Evolutionary conservation across 1,140 invertebrate species (phyloP), one percentile per base, ranked within the genome.

Genomic region (Cotesia typhae): DNA sequence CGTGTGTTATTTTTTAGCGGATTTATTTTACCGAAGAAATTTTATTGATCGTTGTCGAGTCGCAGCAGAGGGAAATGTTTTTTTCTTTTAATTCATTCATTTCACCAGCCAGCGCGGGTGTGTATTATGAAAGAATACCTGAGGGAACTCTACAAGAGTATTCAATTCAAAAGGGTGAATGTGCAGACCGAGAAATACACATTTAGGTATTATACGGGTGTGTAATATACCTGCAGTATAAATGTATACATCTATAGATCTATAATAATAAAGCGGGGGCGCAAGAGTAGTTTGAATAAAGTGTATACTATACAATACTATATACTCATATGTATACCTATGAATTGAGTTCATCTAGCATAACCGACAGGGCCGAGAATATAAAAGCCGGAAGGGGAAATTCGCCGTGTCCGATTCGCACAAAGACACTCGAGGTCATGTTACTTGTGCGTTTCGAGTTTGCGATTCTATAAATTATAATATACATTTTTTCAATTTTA

Each of bases 301-400:
- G 6, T 10, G 41, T 47, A 47, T 47, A 47, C 6, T 47, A 47
- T 60, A 9, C 20, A 28, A n/a, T 17, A 17, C n/a, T 12, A 17
- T 28, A 28, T 7, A 20, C 36, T 36, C 35, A 63, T 63, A 35
- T 28, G 28, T 37, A 66, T 66, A 53, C 41, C 41, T 51, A 17
- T 52, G 66, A 53, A 67, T 51, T 51, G 66, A 36, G 41, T 57
- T 67, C 66, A 67, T 67, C 66, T 51, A 67, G 17, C 66, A 67
- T 67, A 67, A 51, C 66, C 12, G 47, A 65, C 63, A 47, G 63
- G 63, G 63, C 7, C 5, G 28, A 37, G 41, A 37, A 65, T 65
- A 65, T 65, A 65, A 51, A 65, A 65, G 41, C 63, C 63, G 63
- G 63, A 65, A 65, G 63, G 63, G 63, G 63, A 65, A 65, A 65